A percentile compares a stretch with the other conserved stretches of the same genome.
Evolutionary conservation across 2,888 invertebrate species (phyloP).

Genomic region (Acanthosepion esculentum): DNA sequence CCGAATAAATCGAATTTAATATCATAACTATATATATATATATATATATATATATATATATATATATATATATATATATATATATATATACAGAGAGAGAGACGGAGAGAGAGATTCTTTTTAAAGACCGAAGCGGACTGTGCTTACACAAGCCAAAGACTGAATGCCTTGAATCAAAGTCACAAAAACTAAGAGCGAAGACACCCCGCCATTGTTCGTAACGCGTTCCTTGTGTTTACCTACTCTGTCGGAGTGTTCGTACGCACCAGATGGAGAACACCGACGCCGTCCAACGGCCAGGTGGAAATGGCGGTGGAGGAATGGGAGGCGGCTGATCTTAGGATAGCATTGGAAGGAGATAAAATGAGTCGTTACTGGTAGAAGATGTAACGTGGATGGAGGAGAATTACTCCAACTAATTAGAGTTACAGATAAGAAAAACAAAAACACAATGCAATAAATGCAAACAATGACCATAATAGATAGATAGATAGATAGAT

Average conservation of each 20-base stretch:
- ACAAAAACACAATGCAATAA: not conserved
- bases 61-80: too few relatives aligned
- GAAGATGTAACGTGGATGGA: not conserved
- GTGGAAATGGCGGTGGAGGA: not conserved
- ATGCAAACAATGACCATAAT: not conserved
- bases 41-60: constrained; percentile 1
- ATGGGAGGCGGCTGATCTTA: not conserved
- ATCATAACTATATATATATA: not conserved
- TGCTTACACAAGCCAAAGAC: not conserved
- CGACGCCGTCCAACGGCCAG: not conserved
- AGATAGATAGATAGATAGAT: not conserved
- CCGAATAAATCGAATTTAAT: not conserved
- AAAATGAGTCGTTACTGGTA: too few relatives aligned
- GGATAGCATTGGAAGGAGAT: too few relatives aligned
- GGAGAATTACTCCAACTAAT: not conserved
- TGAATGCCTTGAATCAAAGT: not conserved
- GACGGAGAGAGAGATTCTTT: not conserved
- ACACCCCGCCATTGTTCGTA: not conserved
- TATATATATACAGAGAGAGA: not conserved
- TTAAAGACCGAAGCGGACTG: not conserved
- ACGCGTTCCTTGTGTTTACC: not conserved
- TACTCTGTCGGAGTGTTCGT: constrained; percentile 15
- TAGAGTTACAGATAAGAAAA: not conserved
- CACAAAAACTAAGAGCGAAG: not conserved
- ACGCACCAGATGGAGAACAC: not conserved